These are phyloP conservation scores for Dryomyza anilis DNA, from an alignment of 2,888 invertebrate genomes.

Conservation along the genomic window DNA sequence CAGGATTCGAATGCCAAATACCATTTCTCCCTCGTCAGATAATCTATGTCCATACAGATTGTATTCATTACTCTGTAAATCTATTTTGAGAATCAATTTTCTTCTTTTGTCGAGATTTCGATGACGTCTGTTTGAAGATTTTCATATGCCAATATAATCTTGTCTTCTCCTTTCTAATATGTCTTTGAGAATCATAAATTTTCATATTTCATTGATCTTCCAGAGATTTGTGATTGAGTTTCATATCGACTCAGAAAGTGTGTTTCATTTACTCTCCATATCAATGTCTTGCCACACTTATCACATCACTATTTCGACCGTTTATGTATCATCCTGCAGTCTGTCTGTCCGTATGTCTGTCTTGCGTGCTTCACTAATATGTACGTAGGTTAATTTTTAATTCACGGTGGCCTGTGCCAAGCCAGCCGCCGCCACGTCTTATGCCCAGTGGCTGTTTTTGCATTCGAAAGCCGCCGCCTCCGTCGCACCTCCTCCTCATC, in stretches of 20 bases:
- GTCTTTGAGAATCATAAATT: not conserved
- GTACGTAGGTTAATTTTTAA: constrained; percentile 21
- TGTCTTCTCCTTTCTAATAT: not conserved
- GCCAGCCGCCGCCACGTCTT: not conserved
- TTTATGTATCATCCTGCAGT: not conserved
- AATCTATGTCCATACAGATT: too few relatives aligned
- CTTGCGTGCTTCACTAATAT: constrained; percentile 13
- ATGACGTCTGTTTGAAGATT: too few relatives aligned
- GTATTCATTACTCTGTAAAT: too few relatives aligned
- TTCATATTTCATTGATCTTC: too few relatives aligned
- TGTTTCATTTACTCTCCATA: not conserved
- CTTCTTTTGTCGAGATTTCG: too few relatives aligned
- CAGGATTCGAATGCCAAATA: too few relatives aligned
- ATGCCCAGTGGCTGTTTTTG: not conserved
- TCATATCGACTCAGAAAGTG: not conserved
- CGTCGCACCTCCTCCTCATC: not conserved
- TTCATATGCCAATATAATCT: too few relatives aligned
- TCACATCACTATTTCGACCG: not conserved
- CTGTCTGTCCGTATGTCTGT: constrained; percentile 1
- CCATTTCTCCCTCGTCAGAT: too few relatives aligned
- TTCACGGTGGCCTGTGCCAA: constrained; percentile 24
- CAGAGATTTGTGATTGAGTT: too few relatives aligned
- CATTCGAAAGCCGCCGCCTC: not conserved
- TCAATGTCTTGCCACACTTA: not conserved
- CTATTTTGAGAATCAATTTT: too few relatives aligned